phyloP scores from a whole-genome alignment of 2,888 invertebrate species.

The Lydus trimaculatus region DNA sequence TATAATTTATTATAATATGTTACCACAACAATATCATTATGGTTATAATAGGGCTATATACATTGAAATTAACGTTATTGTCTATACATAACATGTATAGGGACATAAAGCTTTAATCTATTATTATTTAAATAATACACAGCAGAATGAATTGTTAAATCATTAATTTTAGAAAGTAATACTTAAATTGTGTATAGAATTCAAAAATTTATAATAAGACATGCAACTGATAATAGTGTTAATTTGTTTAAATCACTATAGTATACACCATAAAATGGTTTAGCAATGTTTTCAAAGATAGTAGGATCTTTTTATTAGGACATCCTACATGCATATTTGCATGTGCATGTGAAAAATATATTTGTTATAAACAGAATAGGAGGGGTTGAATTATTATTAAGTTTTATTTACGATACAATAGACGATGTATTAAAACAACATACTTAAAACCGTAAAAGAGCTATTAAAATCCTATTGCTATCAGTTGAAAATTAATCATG shows the following conservation, averaged over 20 bases:
- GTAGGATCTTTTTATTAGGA: background rate
- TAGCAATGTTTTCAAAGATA: background rate
- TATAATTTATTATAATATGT: background rate
- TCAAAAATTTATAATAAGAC: background rate
- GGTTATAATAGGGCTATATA: background rate
- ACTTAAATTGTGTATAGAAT: too few species aligned
- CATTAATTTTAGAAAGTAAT: too few species aligned
- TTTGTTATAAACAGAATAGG: background rate
- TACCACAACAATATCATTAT: background rate
- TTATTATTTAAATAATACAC: background rate
- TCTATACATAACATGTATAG: background rate
- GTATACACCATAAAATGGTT: too few species aligned
- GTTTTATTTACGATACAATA: slow-evolving; percentile 49
- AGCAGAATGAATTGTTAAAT: too few species aligned
- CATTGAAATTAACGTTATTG: background rate
- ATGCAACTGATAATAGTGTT: too few species aligned
- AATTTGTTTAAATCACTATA: too few species aligned
- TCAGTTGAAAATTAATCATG: slow-evolving; percentile 55
- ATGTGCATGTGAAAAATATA: background rate
- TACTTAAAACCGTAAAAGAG: slow-evolving; percentile 55
- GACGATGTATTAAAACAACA: slow-evolving; percentile 54
- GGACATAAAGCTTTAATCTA: background rate
- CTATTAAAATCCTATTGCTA: slow-evolving; percentile 57
- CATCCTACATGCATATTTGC: background rate
- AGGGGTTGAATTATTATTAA: slow-evolving; percentile 45